Percentiles rank a stretch among this genome's conserved stretches.
Evolutionary conservation across 2,888 invertebrate genomes (phyloP).

Genomic region (Agonopterix arenella): DNA sequence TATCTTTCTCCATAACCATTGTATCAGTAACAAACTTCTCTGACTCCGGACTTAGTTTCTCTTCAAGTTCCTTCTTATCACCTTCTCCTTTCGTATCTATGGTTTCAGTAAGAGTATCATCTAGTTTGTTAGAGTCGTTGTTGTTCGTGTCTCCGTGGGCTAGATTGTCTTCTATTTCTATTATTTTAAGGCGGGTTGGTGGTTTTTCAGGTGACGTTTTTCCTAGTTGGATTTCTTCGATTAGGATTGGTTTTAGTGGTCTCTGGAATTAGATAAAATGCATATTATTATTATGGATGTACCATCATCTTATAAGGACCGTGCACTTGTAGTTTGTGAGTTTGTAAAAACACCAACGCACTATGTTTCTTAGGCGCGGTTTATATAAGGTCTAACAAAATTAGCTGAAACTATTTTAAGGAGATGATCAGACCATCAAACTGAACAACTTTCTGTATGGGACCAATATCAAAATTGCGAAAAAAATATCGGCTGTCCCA

Average conservation of each 20-base stretch:
- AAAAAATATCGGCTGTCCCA: too few relatives aligned
- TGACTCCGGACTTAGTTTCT: conserved; percentile 32
- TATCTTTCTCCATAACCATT: conserved; percentile 18
- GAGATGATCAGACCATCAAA: too few relatives aligned
- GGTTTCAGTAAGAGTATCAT: conserved; percentile 7
- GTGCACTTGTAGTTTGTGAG: too few relatives aligned
- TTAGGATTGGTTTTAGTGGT: conserved; percentile 70
- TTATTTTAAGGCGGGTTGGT: conserved; percentile 40
- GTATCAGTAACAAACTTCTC: conserved; percentile 34
- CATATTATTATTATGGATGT: too few relatives aligned
- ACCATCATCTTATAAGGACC: too few relatives aligned
- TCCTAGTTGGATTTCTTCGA: conserved; percentile 61
- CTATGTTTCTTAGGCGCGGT: too few relatives aligned
- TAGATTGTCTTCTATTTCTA: conserved; percentile 35
- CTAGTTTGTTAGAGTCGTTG: conserved; percentile 29
- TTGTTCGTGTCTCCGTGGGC: conserved; percentile 41
- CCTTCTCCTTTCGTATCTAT: conserved; percentile 12
- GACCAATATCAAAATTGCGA: too few relatives aligned
- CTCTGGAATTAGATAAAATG: conserved; percentile 42
- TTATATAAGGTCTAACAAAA: too few relatives aligned
- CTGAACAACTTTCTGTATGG: too few relatives aligned
- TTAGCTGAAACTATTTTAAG: too few relatives aligned
- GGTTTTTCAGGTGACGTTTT: conserved; percentile 38
- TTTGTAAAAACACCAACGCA: too few relatives aligned
- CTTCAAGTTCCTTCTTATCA: conserved; percentile 9